phyloP scores from a whole-genome alignment of 1,140 invertebrate genomes.

The Euschistus heros region DNA sequence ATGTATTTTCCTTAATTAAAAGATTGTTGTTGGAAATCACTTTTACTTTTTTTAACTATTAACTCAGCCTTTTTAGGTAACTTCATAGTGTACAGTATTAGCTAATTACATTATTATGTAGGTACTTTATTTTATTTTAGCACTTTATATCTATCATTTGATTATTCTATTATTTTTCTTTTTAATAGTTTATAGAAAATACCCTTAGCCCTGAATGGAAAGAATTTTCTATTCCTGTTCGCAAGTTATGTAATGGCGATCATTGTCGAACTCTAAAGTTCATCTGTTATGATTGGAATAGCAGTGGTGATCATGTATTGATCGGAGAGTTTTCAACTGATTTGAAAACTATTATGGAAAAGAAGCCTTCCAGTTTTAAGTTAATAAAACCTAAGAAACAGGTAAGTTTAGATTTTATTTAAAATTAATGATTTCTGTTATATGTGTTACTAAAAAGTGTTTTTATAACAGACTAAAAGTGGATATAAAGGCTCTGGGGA shows the following conservation, averaged over 20 bases:
- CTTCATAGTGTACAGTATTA: no score
- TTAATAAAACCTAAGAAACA: slow-evolving; percentile 19
- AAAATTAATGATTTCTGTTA: slow-evolving; percentile 2
- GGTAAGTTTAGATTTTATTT: not conserved
- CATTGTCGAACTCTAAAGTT: slow-evolving; percentile 40
- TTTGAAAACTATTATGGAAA: slow-evolving; percentile 24
- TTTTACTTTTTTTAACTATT: no score
- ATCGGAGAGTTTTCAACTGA: slow-evolving; percentile 37
- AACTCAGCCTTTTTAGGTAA: no score
- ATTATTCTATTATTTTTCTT: not conserved
- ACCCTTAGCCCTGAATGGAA: slow-evolving; percentile 47
- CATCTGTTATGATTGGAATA: slow-evolving; percentile 35
- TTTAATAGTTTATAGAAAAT: slow-evolving; percentile 38
- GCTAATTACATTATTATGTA: no score
- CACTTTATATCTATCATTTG: not conserved
- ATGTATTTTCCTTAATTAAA: no score
- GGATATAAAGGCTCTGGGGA: slow-evolving; percentile 35
- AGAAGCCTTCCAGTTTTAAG: slow-evolving; percentile 24
- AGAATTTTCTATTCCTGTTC: slow-evolving; percentile 42
- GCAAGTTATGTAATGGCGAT: slow-evolving; percentile 49
- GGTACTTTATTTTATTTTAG: no score
- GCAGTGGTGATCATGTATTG: slow-evolving; percentile 37
- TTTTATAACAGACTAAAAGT: slow-evolving; percentile 31
- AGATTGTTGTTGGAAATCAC: no score
- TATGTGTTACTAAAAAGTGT: slow-evolving; percentile 30